These are phyloP conservation scores for Ptilodon capucinus DNA, from an alignment of 2,888 invertebrate species.

Conservation along the genomic window DNA sequence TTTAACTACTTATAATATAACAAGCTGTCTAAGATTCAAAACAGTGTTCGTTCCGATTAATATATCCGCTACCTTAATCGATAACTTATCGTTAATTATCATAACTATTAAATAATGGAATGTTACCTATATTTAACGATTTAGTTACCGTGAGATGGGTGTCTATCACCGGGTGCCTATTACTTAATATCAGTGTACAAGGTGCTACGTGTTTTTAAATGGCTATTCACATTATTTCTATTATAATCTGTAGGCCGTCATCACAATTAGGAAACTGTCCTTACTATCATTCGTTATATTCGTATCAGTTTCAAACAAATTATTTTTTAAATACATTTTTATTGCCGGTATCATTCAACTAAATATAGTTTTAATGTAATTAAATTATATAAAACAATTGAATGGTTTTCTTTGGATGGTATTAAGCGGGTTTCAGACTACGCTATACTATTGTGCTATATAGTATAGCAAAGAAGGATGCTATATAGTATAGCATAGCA, in stretches of 20 bases:
- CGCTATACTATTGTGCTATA: no score
- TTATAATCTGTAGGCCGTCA: conserved; percentile 59
- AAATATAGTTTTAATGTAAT: no score
- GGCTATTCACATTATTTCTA: conserved; percentile 24
- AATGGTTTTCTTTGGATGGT: no score
- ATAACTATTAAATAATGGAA: conserved; percentile 55
- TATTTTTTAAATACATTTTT: background rate
- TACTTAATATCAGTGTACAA: no score
- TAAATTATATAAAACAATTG: no score
- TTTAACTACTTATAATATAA: background rate
- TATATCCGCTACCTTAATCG: conserved; percentile 45
- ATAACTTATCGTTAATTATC: conserved; percentile 59
- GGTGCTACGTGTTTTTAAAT: conserved; percentile 13
- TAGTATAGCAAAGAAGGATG: no score
- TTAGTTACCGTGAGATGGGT: conserved; percentile 50
- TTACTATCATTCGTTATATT: background rate
- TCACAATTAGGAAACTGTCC: conserved; percentile 34
- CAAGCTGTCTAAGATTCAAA: conserved; percentile 30
- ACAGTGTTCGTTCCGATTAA: conserved; percentile 41
- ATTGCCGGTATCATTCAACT: no score
- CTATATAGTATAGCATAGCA: no score
- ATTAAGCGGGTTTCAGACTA: no score
- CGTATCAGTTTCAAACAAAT: background rate
- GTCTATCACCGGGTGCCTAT: conserved; percentile 16
- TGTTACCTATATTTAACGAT: conserved; percentile 49